Percentiles rank a stretch among this genome's conserved stretches.
Evolutionary conservation across 2,797 vertebrate species (phyloP).

Genomic region (Pangasius mekongensis): DNA sequence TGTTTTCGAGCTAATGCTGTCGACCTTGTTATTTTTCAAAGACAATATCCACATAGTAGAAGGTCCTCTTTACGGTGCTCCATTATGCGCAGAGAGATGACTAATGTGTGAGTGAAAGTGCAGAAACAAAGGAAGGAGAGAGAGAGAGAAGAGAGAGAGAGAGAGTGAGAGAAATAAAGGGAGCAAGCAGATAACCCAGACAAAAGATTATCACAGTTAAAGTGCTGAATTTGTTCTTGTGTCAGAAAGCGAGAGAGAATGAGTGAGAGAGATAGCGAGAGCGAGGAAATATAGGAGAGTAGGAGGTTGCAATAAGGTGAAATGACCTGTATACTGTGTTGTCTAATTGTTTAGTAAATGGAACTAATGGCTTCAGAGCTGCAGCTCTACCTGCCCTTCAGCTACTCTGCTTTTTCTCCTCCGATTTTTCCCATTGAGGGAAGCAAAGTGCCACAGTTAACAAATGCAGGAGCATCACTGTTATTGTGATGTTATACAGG

Average conservation of each 20-base stretch:
- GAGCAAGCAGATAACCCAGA: slow-evolving; percentile 56
- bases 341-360: slow-evolving; percentile 92
- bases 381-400: slow-evolving; percentile 88
- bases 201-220: slow-evolving; percentile 60
- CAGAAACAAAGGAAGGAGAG: slow-evolving; percentile 66
- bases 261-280: slow-evolving; percentile 42
- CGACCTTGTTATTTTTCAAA: slow-evolving; percentile 72
- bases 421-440: slow-evolving; percentile 78
- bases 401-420: slow-evolving; percentile 50
- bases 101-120: slow-evolving; percentile 69
- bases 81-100: slow-evolving; percentile 78
- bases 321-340: slow-evolving; percentile 83
- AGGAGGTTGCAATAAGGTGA: slow-evolving; percentile 67
- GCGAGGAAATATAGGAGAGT: slow-evolving; percentile 45
- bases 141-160: slow-evolving; percentile 36
- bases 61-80: slow-evolving; percentile 60
- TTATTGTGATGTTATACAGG: slow-evolving; percentile 84
- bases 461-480: slow-evolving; percentile 92
- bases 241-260: slow-evolving; percentile 44
- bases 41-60: slow-evolving; percentile 63
- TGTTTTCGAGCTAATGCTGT: slow-evolving; percentile 72
- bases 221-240: slow-evolving; percentile 61
- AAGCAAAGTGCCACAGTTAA: slow-evolving; percentile 91
- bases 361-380: slow-evolving; percentile 87
- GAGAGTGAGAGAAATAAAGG: slow-evolving; percentile 49